Evolutionary conservation across 1,140 invertebrate genomes (phyloP), one percentile per base, ranked within the genome.

Genomic region (Mercenaria mercenaria): DNA sequence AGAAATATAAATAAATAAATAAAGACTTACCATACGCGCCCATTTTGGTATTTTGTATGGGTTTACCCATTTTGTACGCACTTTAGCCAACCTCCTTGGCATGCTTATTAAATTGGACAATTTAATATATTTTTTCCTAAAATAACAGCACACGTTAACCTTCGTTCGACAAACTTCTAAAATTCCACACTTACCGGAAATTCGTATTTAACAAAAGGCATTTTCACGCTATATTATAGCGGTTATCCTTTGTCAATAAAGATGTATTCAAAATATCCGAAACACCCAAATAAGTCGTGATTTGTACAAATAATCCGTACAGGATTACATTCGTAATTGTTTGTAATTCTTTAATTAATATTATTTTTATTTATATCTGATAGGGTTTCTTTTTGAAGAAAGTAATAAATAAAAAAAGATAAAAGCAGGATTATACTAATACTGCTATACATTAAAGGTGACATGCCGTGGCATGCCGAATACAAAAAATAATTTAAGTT

Each of bases 11-110:
- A n/a, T n/a, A n/a, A n/a, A n/a, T n/a, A n/a, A n/a, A n/a, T 47
- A 20, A 74, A 74, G 18, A 41, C 74, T 77, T 52, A 77, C 74
- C 74, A 77, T 52, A 10, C 13, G 6, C 1, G 43, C 41, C 74
- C 74, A 77, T 32, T 77, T 77, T 20, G 74, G 74, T 52, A 77
- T 77, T 77, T 52, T 77, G 29, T 77, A 77, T 32, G 74, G 74
- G 52, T 77, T 77, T 29, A 23, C 39, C 74, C 74, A 77, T 77
- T 77, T 47, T 26, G 39, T 77, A 8, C 61, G 11, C 32, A 67
- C 61, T 67, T 37, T 67, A 32, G 61, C 52, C 20, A n/a, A 13
- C 61, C 61, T 67, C 32, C 29, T 29, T 34, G 61, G 61, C 61
- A 67, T 67, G n/a, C 1, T 59, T 4, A 8, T n/a, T 59, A n/a